Evolutionary conservation across 1,140 invertebrate species (phyloP).

Genomic region (Drosophila parabipectinata): DNA sequence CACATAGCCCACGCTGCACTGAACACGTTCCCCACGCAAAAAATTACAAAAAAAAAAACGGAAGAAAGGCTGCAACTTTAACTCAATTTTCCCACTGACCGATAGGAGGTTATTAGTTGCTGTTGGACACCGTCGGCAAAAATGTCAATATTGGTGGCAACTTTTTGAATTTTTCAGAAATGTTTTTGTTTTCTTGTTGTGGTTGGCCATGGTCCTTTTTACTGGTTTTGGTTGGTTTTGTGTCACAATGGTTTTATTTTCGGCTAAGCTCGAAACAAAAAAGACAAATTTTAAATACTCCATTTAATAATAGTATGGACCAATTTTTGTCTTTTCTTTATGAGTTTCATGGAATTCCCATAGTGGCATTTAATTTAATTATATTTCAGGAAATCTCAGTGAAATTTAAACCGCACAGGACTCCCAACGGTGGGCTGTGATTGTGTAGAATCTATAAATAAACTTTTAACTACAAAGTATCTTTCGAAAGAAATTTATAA

Average conservation of each 20-base stretch:
- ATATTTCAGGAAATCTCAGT: too few species aligned
- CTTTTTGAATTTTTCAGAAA: background rate
- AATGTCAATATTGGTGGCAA: background rate
- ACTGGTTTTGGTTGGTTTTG: too few species aligned
- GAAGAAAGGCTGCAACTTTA: background rate
- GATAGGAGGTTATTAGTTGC: conserved; percentile 8
- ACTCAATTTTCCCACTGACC: conserved; percentile 34
- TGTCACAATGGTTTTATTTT: background rate
- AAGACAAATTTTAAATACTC: background rate
- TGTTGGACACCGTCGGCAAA: background rate
- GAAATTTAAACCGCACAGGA: too few species aligned
- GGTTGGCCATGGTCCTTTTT: too few species aligned
- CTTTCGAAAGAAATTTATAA: background rate
- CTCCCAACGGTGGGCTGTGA: too few species aligned
- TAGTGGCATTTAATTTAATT: too few species aligned
- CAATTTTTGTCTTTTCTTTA: too few species aligned
- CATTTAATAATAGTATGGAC: too few species aligned
- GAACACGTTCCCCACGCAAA: background rate
- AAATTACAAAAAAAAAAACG: background rate
- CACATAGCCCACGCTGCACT: background rate
- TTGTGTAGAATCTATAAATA: background rate
- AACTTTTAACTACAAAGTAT: background rate
- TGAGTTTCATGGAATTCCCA: too few species aligned
- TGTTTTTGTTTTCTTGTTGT: background rate
- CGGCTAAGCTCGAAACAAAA: background rate